Evolutionary conservation across 2,888 invertebrate species (phyloP), one percentile per base, ranked within the genome.

Genomic region (Elmis aenea): DNA sequence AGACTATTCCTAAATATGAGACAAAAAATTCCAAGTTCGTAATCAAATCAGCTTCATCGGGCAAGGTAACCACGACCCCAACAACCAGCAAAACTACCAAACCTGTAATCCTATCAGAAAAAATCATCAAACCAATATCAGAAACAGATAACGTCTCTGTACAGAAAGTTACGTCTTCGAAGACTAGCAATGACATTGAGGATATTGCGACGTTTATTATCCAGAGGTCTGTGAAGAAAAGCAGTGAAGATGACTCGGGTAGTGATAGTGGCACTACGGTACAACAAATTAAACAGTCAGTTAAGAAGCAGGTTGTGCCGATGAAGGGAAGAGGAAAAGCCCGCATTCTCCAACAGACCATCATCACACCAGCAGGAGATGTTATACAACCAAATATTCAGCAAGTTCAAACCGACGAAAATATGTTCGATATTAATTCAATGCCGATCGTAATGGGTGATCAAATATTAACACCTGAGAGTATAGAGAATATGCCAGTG

Each of bases 371-470:
- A 2, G 57, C 60, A 2, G 65, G 65, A 8, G 62, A 66, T 40
- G 55, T 64, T 10, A 51, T 66, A 11, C 62, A 64, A 43, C 54
- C 61, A 25, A 28, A 22, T 11, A 12, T 21, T 5, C 13, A 25
- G 5, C 40, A 39, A 26, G 38, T 15, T 26, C 23, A 42, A 5
- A 54, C 58, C 29, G 75, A 75, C 43, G 73, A 73, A 32, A 58
- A 69, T 36, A 65, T 77, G 45, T 77, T 84, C 46, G 85, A 85
- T 58, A 85, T 85, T 18, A 80, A 81, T 61, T 82, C 82, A 1
- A 83, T 85, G 81, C 85, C 85, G 1, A 81, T 85, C 43, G 81
- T 85, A 2, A 61, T 85, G 23, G 80, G 81, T 16, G 84, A 84
- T 49, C 83, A 83, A 51, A 73, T 79, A 22, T 62, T 83, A 38